phyloP scores from a whole-genome alignment of 1,140 invertebrate species.

The Drosophila bipectinata region DNA sequence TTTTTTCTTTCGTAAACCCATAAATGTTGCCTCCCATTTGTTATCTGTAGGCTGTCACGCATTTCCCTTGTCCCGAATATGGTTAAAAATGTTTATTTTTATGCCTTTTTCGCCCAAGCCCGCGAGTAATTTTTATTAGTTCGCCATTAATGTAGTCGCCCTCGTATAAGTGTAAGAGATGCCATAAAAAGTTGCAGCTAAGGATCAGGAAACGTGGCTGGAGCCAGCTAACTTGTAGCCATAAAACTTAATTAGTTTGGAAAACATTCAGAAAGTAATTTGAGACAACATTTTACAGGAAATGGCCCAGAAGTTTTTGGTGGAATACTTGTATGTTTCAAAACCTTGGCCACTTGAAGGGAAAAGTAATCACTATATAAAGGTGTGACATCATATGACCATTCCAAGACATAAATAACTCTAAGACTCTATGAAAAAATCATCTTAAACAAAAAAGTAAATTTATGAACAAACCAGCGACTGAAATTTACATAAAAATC shows the following conservation, averaged over 20 bases:
- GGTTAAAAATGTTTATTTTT: conserved; percentile 38
- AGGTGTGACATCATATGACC: conserved; percentile 53
- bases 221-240: conserved; percentile 28
- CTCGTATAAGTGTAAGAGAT: conserved; percentile 8
- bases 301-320: not conserved
- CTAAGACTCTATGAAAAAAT: conserved; percentile 51
- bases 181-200: conserved; percentile 27
- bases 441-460: conserved; percentile 53
- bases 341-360: not conserved
- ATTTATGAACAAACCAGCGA: conserved; percentile 56
- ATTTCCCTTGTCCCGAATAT: conserved; percentile 24
- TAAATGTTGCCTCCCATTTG: conserved; percentile 4
- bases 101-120: conserved; percentile 33
- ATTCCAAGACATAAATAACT: conserved; percentile 56
- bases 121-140: conserved; percentile 48
- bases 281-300: conserved; percentile 20
- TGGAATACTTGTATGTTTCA: not conserved
- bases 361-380: not conserved
- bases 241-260: conserved; percentile 66
- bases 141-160: conserved; percentile 39
- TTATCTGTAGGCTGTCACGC: conserved; percentile 33
- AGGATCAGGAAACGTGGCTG: conserved; percentile 40
- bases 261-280: conserved; percentile 34
- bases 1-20: not conserved
- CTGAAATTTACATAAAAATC: conserved; percentile 55